Conservation (phyloP, 2,113 vertebrate genomes). For the Boleophthalmus pectinirostris region DNA sequence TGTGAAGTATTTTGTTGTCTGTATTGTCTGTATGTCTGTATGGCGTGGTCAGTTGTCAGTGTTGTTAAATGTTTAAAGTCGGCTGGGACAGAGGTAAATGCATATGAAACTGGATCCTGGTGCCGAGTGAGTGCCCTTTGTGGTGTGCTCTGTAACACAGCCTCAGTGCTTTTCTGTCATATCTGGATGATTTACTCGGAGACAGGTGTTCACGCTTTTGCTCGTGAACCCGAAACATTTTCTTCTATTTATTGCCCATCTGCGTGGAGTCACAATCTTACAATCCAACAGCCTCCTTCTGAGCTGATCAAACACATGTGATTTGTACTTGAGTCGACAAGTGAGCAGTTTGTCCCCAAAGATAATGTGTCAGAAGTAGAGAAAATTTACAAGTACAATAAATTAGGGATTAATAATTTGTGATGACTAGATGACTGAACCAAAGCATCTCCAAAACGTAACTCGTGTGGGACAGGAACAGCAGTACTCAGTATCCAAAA, state of each 20-base stretch:
- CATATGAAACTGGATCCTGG: conserved; percentile 45
- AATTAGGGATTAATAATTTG: too few relatives aligned
- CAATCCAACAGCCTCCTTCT: conserved; percentile 16
- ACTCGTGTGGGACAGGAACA: too few relatives aligned
- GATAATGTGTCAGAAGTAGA: background rate
- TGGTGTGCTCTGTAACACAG: conserved; percentile 54
- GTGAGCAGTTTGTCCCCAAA: background rate
- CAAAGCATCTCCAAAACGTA: too few relatives aligned
- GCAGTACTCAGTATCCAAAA: too few relatives aligned
- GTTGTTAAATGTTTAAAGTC: conserved; percentile 40
- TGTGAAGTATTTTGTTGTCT: too few relatives aligned
- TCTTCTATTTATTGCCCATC: conserved; percentile 68
- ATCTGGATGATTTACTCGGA: conserved; percentile 73
- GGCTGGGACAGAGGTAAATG: conserved; percentile 33
- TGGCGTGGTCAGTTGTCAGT: background rate
- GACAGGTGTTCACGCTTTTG: conserved; percentile 73
- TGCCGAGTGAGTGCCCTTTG: conserved; percentile 64
- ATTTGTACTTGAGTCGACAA: background rate
- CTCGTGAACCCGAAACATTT: conserved; percentile 55
- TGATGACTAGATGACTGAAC: too few relatives aligned
- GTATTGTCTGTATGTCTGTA: too few relatives aligned
- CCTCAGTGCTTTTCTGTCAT: conserved; percentile 63
- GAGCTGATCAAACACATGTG: background rate
- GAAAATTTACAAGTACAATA: background rate
- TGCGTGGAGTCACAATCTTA: conserved; percentile 59